These are phyloP conservation scores for Drosophila dunni DNA, from an alignment of 1,140 invertebrate species.

Conservation along the genomic window DNA sequence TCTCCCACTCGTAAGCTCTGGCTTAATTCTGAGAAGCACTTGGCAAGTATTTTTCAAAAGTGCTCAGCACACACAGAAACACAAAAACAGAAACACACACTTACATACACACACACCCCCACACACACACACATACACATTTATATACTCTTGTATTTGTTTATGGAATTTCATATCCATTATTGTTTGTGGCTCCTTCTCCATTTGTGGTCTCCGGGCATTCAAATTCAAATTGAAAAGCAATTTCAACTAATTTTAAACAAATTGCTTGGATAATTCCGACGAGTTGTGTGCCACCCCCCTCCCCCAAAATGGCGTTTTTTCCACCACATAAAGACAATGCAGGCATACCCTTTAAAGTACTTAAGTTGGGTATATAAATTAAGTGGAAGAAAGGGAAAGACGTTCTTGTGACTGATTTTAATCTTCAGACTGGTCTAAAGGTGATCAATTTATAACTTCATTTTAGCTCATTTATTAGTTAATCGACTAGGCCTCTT, in stretches of 20 bases:
- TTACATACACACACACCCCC: background rate
- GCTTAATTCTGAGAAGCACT: constrained; percentile 9
- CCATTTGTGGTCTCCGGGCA: constrained; percentile 5
- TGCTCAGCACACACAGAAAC: constrained; percentile 2
- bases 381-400: background rate
- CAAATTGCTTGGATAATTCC: constrained; percentile 69
- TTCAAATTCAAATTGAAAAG: constrained; percentile 45
- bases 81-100: too few species aligned
- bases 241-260: constrained; percentile 71
- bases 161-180: constrained; percentile 26
- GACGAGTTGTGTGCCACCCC: constrained; percentile 47
- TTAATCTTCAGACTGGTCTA: too few species aligned
- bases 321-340: constrained; percentile 24
- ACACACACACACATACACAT: background rate
- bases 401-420: too few species aligned
- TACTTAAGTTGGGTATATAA: background rate
- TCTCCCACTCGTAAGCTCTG: background rate
- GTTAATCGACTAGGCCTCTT: too few species aligned
- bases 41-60: constrained; percentile 23
- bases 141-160: background rate
- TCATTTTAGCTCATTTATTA: too few species aligned
- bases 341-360: constrained; percentile 18
- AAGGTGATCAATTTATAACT: too few species aligned
- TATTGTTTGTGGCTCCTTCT: constrained; percentile 7
- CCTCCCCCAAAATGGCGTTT: constrained; percentile 34